Evolutionary conservation across 2,113 vertebrate species (phyloP).

Genomic region (Lates calcarifer): DNA sequence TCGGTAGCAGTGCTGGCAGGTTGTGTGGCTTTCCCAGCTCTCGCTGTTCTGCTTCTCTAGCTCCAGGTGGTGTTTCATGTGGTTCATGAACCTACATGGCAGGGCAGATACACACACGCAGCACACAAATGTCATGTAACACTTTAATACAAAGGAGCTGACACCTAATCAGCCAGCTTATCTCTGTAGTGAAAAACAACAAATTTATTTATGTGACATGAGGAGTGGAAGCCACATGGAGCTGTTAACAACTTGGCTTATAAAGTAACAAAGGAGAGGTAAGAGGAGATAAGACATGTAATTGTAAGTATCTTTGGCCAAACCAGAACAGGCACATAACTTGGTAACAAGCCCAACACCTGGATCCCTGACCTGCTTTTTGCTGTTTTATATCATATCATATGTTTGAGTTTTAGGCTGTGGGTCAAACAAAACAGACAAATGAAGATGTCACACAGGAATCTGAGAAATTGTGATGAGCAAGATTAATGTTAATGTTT

Average conservation of each 20-base stretch:
- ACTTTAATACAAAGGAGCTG: neutral
- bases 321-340: neutral
- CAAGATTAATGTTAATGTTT: neutral
- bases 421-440: neutral
- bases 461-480: neutral
- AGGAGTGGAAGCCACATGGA: neutral
- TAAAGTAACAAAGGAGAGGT: neutral
- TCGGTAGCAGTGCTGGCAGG: constrained; percentile 97
- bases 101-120: neutral
- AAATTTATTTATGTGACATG: neutral
- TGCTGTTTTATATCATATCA: too few relatives aligned
- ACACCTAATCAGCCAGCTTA: neutral
- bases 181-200: neutral
- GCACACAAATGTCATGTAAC: constrained; percentile 2
- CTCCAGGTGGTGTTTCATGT: constrained; percentile 99
- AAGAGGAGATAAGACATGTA: neutral
- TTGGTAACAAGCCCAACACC: too few relatives aligned
- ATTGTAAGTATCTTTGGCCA: neutral
- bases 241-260: neutral
- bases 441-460: neutral
- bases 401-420: too few relatives aligned
- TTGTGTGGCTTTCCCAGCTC: constrained; percentile 98
- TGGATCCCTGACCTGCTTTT: too few relatives aligned
- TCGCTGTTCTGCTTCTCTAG: constrained; percentile 98
- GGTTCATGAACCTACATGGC: constrained; percentile 96